These are phyloP conservation scores for Tridacna gigas DNA, from an alignment of 2,888 invertebrate species.

Conservation along the genomic window DNA sequence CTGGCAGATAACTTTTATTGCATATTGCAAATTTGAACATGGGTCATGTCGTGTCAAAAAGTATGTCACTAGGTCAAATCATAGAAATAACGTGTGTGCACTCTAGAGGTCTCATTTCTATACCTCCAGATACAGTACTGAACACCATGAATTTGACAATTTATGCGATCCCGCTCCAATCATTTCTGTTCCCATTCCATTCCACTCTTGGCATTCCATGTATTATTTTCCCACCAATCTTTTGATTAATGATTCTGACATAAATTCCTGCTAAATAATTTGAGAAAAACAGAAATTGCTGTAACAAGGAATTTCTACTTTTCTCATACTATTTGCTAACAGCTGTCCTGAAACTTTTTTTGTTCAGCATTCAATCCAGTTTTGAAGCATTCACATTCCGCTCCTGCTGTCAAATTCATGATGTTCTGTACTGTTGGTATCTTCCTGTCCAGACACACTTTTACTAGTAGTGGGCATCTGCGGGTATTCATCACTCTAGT, in stretches of 20 bases:
- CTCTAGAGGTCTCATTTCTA: too few relatives aligned
- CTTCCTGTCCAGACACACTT: too few relatives aligned
- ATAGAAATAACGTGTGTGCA: too few relatives aligned
- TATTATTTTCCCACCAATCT: neutral
- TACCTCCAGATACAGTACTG: neutral
- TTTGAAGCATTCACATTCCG: neutral
- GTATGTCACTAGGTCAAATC: too few relatives aligned
- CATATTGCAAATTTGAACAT: too few relatives aligned
- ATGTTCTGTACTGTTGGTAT: neutral
- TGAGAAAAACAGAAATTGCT: neutral
- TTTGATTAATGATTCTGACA: neutral
- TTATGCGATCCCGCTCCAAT: conserved; percentile 12
- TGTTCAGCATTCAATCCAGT: conserved; percentile 5
- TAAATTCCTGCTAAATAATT: conserved; percentile 14
- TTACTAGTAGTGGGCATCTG: too few relatives aligned
- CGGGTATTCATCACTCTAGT: too few relatives aligned
- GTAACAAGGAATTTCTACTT: too few relatives aligned
- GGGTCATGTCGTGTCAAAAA: too few relatives aligned
- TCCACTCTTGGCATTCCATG: conserved; percentile 7
- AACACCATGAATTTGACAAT: conserved; percentile 11
- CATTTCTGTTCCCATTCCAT: conserved; percentile 10
- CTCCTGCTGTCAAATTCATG: neutral
- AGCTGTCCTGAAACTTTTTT: neutral
- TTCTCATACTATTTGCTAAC: conserved; percentile 17
- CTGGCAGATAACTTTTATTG: too few relatives aligned